These are phyloP conservation scores for Haplochromis burtoni DNA, from an alignment of 2,113 vertebrate species.

Conservation along the genomic window DNA sequence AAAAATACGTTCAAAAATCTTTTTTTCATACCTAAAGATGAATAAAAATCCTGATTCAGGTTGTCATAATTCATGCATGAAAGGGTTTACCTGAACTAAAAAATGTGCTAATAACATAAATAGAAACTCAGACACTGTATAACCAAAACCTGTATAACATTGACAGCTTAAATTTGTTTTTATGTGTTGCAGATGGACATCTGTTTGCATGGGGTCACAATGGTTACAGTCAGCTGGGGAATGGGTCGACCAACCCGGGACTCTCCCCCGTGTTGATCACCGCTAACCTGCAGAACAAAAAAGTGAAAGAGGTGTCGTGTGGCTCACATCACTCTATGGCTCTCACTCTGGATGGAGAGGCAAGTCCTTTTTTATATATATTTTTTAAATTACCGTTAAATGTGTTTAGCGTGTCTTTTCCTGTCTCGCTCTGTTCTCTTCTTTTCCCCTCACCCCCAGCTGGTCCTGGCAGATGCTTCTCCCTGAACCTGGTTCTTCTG, in stretches of 20 bases:
- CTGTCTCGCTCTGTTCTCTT: neutral
- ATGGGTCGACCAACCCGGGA: slow-evolving; percentile 83
- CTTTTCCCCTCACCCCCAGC: neutral
- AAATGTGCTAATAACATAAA: neutral
- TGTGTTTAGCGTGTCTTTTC: neutral
- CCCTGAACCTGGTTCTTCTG: neutral
- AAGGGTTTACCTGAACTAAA: neutral
- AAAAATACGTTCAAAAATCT: neutral
- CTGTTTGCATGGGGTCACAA: slow-evolving; percentile 94
- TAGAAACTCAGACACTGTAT: neutral
- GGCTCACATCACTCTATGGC: slow-evolving; percentile 93
- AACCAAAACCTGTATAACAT: neutral
- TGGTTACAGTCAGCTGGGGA: slow-evolving; percentile 91
- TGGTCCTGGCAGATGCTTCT: neutral
- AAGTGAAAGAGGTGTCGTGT: slow-evolving; percentile 83
- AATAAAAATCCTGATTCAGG: neutral
- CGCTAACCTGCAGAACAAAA: slow-evolving; percentile 81
- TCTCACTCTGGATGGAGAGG: slow-evolving; percentile 84
- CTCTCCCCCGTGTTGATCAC: slow-evolving; percentile 80
- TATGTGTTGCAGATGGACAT: slow-evolving; percentile 76
- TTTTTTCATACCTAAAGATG: neutral
- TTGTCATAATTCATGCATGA: neutral
- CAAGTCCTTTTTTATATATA: neutral
- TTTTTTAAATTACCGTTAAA: neutral
- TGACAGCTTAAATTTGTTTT: neutral